phyloP scores from a whole-genome alignment of 1,140 invertebrate species.

The Episyrphus balteatus region DNA sequence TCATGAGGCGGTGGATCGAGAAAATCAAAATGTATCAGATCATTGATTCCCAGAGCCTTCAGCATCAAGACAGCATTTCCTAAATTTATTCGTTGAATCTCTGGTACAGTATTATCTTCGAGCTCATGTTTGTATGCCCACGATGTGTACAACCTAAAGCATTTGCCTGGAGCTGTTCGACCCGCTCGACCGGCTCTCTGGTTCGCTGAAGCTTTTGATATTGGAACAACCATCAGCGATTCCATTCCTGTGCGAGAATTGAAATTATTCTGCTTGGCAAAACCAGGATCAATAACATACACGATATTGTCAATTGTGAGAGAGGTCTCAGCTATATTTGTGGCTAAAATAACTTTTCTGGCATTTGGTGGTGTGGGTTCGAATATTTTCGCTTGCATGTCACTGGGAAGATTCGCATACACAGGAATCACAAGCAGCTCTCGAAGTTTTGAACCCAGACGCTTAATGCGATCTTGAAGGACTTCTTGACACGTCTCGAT shows the following conservation, averaged over 20 bases:
- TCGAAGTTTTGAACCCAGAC: conserved; percentile 83
- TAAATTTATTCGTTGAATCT: conserved; percentile 96
- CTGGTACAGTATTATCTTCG: conserved; percentile 95
- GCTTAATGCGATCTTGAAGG: conserved; percentile 76
- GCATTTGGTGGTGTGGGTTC: conserved; percentile 89
- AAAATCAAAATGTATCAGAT: conserved; percentile 97
- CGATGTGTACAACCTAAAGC: conserved; percentile 91
- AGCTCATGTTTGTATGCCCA: conserved; percentile 97
- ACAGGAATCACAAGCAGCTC: conserved; percentile 93
- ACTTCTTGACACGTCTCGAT: conserved; percentile 95
- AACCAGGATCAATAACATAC: conserved; percentile 98
- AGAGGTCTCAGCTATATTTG: conserved; percentile 99
- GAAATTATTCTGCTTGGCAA: conserved; percentile 98
- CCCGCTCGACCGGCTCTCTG: conserved; percentile 88
- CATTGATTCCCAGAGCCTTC: conserved; percentile 95
- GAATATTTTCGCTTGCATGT: conserved; percentile 98
- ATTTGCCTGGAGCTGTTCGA: conserved; percentile 90
- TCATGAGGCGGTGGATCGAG: conserved; percentile 97
- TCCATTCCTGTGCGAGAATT: conserved; percentile 98
- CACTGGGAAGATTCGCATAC: conserved; percentile 96
- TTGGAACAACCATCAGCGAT: conserved; percentile 92
- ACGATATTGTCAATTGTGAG: conserved; percentile 98
- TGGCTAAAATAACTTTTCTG: conserved; percentile 92
- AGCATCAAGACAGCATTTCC: conserved; percentile 92
- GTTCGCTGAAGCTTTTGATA: conserved; percentile 95